Evolutionary conservation across 1,140 invertebrate species (phyloP), one percentile per base, ranked within the genome.

Genomic region (Leptinotarsa lineolata): DNA sequence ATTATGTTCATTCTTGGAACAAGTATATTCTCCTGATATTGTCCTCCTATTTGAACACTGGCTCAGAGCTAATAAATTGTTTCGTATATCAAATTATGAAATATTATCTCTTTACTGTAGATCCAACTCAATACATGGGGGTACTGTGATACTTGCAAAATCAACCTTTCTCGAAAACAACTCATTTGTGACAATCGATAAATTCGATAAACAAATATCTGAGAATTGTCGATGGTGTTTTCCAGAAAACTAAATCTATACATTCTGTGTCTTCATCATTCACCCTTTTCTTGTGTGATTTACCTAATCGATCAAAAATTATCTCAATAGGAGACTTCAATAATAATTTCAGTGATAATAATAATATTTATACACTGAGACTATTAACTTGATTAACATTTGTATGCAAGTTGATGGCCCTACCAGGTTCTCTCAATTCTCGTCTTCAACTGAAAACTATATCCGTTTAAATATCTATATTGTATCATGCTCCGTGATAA

Each of bases 171-270:
- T n/a, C n/a, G n/a, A n/a, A n/a, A n/a, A n/a, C n/a, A n/a, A n/a
- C 20, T 63, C n/a, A 63, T 20, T 21, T 1, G 16, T 20, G 20
- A 63, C 4, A 63, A 24, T 12, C 4, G 18, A 63, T 21, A 20
- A 63, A 24, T 21, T 22, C 0, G 21, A 63, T 63, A 20, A 20
- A 13, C 6, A 24, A n/a, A 21, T 21, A n/a, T 21, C 18, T 20
- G 22, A 18, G 54, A 59, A 13, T 59, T 59, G 54, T 59, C 16
- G 54, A 59, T 59, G 54, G 54, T 59, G 54, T 59, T n/a, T 59
- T 59, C 54, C 4, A 59, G 5, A 59, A 59, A 1, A 59, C 16
- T 59, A n/a, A n/a, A 59, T 59, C 20, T n/a, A 59, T n/a, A 16
- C 54, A 5, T 59, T n/a, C n/a, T n/a, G n/a, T n/a, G n/a, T n/a